Base-by-base conservation (phyloP, 1,140 invertebrate species). In the Drosophila tani region DNA sequence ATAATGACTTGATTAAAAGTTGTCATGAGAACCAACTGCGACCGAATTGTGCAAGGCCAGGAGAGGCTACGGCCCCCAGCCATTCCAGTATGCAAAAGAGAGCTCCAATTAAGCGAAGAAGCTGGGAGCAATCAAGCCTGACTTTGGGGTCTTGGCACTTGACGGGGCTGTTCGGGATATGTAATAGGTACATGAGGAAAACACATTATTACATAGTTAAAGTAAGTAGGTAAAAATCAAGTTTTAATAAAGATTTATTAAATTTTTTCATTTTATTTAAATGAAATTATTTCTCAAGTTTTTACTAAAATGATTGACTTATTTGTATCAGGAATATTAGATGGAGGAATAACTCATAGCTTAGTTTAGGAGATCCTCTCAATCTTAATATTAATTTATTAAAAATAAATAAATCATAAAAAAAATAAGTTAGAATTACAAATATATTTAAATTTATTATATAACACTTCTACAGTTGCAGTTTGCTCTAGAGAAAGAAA, bases 1-100 rank as follows among this genome's bases (percentile, higher is more conserved):
- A 88, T 90, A 88, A 88, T 88, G 67, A 75, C 84, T 88, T 88
- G 84, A 88, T 90, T 88, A 84, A 90, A 90, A 81, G 53, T 90
- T 90, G 85, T 90, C 84, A 84, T 87, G 83, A 70, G 81, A 88
- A 81, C 64, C 43, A 65, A 66, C 79, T 49, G 56, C 65, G 27
- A 41, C 51, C 50, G 53, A 65, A 49, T 56, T 51, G 45, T 74
- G 80, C 55, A 68, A 67, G 63, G 74, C 73, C 71, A 77, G 21
- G 7, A 35, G 38, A 46, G 29, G 27, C 27, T 3, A 53, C 32
- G 19, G 51, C 17, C 17, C 21, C 19, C 15, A 17, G 14, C 65
- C 49, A 38, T 29, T 41, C 74, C 55, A 40, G 43, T 47, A 75
- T 58, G 79, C 59, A 69, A 73, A 58, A 49, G 46, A 35, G 70